These are phyloP conservation scores for Grammomys dolichurus DNA, from an alignment of 2,113 vertebrate genomes.

Conservation along the genomic window DNA sequence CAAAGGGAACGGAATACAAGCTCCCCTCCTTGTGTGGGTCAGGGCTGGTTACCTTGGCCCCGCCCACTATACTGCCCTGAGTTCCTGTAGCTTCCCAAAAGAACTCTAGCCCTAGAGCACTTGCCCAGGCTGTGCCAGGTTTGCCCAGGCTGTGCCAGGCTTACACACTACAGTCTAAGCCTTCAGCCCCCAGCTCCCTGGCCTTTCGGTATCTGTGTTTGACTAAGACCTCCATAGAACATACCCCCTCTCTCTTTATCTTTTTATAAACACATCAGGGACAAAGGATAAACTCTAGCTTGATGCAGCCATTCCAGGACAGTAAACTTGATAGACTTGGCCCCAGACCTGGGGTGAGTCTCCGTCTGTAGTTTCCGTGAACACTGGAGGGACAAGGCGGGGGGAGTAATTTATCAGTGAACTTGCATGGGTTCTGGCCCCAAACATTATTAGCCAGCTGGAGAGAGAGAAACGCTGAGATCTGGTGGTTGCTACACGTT, in stretches of 20 bases:
- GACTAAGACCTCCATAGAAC: background rate
- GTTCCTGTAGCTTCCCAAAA: background rate
- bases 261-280: no score
- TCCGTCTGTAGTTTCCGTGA: background rate
- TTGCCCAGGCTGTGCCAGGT: background rate
- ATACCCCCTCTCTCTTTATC: no score
- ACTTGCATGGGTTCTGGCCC: background rate
- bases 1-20: rapidly evolving
- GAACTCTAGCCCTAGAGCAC: background rate
- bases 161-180: rapidly evolving
- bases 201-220: rapidly evolving
- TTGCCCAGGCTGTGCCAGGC: background rate
- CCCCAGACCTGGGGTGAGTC: rapidly evolving
- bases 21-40: background rate
- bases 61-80: background rate
- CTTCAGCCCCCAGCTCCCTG: background rate
- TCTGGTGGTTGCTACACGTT: rapidly evolving
- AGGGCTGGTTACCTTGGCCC: background rate
- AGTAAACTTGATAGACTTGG: background rate
- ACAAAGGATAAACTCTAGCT: rapidly evolving
- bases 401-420: no score
- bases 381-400: no score
- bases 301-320: rapidly evolving
- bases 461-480: background rate
- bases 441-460: rapidly evolving